These are phyloP conservation scores for Lutraria rhynchaena DNA, from an alignment of 1,140 invertebrate genomes.

Conservation along the genomic window DNA sequence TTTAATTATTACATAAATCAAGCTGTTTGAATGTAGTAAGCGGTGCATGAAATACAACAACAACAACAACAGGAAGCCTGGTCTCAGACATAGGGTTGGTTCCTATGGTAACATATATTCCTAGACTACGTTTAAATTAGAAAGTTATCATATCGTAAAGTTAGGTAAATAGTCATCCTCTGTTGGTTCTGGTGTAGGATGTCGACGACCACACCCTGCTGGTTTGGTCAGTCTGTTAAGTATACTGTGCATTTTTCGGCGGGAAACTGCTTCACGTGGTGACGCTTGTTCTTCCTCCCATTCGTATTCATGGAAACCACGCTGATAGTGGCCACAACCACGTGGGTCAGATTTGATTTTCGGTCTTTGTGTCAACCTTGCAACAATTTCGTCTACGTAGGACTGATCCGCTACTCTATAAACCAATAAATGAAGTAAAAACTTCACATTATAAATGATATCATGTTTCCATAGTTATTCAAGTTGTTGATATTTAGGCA, in stretches of 20 bases:
- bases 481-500: too few species aligned
- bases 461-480: too few species aligned
- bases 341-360: constrained; percentile 46
- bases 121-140: too few species aligned
- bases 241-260: constrained; percentile 52
- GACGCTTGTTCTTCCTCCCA: constrained; percentile 24
- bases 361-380: constrained; percentile 28
- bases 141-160: constrained; percentile 39
- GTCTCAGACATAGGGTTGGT: too few species aligned
- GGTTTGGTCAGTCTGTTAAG: constrained; percentile 39
- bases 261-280: constrained; percentile 27
- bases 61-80: too few species aligned
- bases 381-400: constrained; percentile 44
- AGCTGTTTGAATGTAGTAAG: too few species aligned
- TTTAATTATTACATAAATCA: too few species aligned
- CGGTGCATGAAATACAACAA: too few species aligned
- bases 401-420: constrained; percentile 20
- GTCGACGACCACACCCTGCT: constrained; percentile 30
- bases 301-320: constrained; percentile 50
- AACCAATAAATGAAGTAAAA: too few species aligned
- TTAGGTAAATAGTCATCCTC: constrained; percentile 58
- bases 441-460: too few species aligned
- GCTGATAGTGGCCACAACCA: constrained; percentile 50
- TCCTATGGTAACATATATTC: too few species aligned
- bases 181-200: constrained; percentile 35